Conservation (phyloP, 1,140 invertebrate species). For the Eufriesea mexicana region DNA sequence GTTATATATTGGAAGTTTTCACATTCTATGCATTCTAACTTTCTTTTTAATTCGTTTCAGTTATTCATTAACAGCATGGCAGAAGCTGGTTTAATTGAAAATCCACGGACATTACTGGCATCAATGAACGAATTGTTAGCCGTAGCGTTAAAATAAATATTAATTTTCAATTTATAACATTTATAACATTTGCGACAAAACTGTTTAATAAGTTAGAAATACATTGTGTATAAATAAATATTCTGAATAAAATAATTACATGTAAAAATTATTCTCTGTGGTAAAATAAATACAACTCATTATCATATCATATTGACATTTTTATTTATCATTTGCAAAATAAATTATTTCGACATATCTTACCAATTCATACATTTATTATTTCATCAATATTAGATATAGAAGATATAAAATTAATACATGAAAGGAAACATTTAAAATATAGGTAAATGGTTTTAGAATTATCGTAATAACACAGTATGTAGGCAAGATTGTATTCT, state of each 20-base stretch:
- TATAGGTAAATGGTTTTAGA: no score
- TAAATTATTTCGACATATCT: not conserved
- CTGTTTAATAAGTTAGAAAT: not conserved
- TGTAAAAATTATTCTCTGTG: no score
- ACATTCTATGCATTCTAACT: not conserved
- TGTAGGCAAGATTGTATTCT: constrained; percentile 81
- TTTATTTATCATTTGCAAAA: not conserved
- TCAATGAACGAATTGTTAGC: constrained; percentile 94
- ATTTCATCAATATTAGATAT: no score
- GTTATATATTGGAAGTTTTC: not conserved
- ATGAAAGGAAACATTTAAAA: not conserved
- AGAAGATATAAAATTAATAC: not conserved
- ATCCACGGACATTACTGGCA: constrained; percentile 91
- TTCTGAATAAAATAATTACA: constrained; percentile 6
- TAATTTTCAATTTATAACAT: constrained; percentile 71
- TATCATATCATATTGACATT: not conserved
- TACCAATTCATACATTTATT: not conserved
- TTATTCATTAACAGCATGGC: constrained; percentile 97
- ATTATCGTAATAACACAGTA: not conserved
- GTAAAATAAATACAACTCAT: not conserved
- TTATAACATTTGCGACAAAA: not conserved
- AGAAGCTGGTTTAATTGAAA: constrained; percentile 95
- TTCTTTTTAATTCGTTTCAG: constrained; percentile 79
- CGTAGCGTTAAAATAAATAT: constrained; percentile 91
- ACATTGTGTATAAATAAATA: not conserved